Conservation (phyloP, 2,888 invertebrate species). For the Nebria salina region DNA sequence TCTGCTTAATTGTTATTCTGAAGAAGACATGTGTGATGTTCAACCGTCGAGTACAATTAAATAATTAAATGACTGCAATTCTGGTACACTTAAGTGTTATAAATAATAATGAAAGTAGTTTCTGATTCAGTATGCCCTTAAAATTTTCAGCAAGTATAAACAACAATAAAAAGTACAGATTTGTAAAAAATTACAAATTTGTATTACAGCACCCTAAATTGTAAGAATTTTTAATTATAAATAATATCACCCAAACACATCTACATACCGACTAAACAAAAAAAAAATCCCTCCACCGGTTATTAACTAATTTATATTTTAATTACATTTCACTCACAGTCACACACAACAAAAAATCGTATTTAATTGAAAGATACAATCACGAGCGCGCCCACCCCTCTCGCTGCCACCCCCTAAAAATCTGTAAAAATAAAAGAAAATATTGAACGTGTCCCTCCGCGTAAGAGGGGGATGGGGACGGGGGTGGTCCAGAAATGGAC, state of each 20-base stretch:
- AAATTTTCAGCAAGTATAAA: too few relatives aligned
- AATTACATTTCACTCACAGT: slow-evolving; percentile 43
- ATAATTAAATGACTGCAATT: too few relatives aligned
- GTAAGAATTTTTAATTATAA: neutral
- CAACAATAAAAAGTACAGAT: neutral
- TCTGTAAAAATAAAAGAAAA: slow-evolving; percentile 30
- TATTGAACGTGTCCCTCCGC: slow-evolving; percentile 23
- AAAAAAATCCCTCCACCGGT: neutral
- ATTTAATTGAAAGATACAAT: slow-evolving; percentile 45
- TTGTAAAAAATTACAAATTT: neutral
- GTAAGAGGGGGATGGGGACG: neutral
- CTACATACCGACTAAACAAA: neutral
- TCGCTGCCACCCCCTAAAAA: neutral
- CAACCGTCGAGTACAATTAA: too few relatives aligned
- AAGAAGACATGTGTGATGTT: too few relatives aligned
- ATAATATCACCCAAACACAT: neutral
- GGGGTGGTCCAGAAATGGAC: slow-evolving; percentile 35
- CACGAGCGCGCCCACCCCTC: neutral
- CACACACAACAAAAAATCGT: slow-evolving; percentile 39
- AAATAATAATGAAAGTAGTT: too few relatives aligned
- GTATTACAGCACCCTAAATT: neutral
- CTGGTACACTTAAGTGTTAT: too few relatives aligned
- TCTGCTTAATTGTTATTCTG: too few relatives aligned
- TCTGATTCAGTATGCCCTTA: too few relatives aligned
- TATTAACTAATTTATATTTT: slow-evolving; percentile 37